phyloP scores from a whole-genome alignment of 2,113 vertebrate genomes.

The Muscicapa adusta region DNA sequence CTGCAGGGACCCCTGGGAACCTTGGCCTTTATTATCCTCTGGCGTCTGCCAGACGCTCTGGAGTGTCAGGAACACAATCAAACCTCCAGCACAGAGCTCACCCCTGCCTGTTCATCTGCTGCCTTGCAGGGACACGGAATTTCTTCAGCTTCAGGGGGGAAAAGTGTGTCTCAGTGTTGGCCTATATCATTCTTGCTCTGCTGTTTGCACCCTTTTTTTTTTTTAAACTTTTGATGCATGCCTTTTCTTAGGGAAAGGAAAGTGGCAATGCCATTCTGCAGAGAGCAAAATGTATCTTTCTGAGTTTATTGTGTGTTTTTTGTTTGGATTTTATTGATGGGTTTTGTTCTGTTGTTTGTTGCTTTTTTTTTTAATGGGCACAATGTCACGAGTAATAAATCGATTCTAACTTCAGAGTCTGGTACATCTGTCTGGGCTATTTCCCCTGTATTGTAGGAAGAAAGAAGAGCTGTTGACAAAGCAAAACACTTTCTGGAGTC shows the following conservation, averaged over 20 bases:
- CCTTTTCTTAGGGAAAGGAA: neutral
- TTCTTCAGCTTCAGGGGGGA: neutral
- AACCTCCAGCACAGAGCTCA: neutral
- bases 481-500: slow-evolving; percentile 87
- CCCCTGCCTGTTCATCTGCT: slow-evolving; percentile 10
- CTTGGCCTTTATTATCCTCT: slow-evolving; percentile 59
- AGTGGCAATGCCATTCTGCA: neutral
- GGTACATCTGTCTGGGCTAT: neutral
- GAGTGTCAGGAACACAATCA: slow-evolving; percentile 49
- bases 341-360: neutral
- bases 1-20: slow-evolving; percentile 52
- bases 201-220: neutral
- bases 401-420: neutral
- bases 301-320: neutral
- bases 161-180: neutral
- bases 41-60: slow-evolving; percentile 38
- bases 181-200: neutral
- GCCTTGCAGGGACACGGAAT: neutral
- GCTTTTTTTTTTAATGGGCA: neutral
- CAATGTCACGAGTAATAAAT: neutral
- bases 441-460: slow-evolving; percentile 72
- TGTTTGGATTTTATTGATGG: neutral
- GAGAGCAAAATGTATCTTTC: neutral
- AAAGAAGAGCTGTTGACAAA: slow-evolving; percentile 81
- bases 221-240: accelerated